Evolutionary conservation across 2,797 vertebrate genomes (phyloP).

Genomic region (Iguana delicatissima): DNA sequence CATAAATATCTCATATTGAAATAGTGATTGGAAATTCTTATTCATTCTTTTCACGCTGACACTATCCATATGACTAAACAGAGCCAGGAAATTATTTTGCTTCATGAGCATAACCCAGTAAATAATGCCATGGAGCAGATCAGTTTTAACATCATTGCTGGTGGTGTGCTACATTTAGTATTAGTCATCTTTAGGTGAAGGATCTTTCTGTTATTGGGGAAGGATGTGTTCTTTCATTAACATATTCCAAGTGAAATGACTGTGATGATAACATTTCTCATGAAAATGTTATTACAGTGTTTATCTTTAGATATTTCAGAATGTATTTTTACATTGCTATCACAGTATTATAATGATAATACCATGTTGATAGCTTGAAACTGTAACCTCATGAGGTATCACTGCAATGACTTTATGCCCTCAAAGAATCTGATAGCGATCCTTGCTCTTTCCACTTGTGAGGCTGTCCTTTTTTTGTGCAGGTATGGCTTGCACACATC

Average conservation of each 20-base stretch:
- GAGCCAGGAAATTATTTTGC: conserved; percentile 52
- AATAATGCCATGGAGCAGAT: conserved; percentile 40
- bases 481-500: no score
- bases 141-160: conserved; percentile 43
- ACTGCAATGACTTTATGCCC: not conserved
- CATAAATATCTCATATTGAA: conserved; percentile 45
- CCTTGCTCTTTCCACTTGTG: not conserved
- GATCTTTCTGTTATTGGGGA: conserved; percentile 47
- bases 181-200: conserved; percentile 56
- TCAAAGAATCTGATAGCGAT: not conserved
- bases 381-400: conserved; percentile 10
- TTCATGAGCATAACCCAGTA: conserved; percentile 55
- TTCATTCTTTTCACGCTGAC: conserved; percentile 44
- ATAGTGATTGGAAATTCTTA: conserved; percentile 50
- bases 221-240: conserved; percentile 46
- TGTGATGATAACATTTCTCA: conserved; percentile 49
- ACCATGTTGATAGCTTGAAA: not conserved
- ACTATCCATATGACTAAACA: conserved; percentile 54
- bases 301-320: conserved; percentile 41
- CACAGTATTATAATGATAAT: conserved; percentile 19
- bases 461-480: not conserved
- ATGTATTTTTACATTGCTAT: conserved; percentile 27
- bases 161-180: conserved; percentile 46
- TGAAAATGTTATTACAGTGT: conserved; percentile 55
- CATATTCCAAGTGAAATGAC: conserved; percentile 56